Base-by-base conservation (phyloP, 2,888 invertebrate species). In the Noctuana brunneofusca region DNA sequence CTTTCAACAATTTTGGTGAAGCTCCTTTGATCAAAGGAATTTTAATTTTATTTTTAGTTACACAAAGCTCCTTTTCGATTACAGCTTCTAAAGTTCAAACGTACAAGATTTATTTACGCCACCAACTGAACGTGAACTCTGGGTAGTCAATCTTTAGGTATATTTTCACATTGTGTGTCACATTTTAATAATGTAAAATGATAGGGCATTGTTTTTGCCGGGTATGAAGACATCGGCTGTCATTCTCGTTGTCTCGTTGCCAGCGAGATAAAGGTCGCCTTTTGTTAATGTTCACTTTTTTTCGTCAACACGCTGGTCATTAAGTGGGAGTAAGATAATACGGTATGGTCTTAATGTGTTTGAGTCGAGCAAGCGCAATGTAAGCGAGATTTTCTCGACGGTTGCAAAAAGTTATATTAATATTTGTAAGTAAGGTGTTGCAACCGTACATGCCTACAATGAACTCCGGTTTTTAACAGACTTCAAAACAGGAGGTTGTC, bases 141-240 rank as follows among this genome's bases (percentile, higher is more conserved):
- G 65, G n/a, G 0, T 63, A 63, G 0, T 0, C 12, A 1, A 0
- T 0, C 0, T 65, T 64, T 68, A 73, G 11, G 69, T 69, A 59
- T 62, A 69, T 50, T 58, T 30, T 66, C 8, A 5, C n/a, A 32
- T 63, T 53, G 64, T 54, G 57, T 62, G 69, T 69, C 68, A 70
- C 16, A 27, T 69, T 81, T 84, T 85, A 85, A 85, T 86, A 81
- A 66, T 83, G 83, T 85, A 81, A 80, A 78, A 72, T 78, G 84
- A 87, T 84, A 84, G 80, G 80, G 79, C 73, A 84, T 89, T 89
- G 89, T 90, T 89, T 89, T 84, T 87, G 78, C 77, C 74, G 71
- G 73, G 78, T 81, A 90, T 90, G 82, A 88, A 90, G 91, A 89
- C 87, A 78, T 89, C 79, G 82, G 72, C 82, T 86, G 89, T 87